phyloP scores from a whole-genome alignment of 2,797 vertebrate genomes.

The Mormyrops boulengeri region DNA sequence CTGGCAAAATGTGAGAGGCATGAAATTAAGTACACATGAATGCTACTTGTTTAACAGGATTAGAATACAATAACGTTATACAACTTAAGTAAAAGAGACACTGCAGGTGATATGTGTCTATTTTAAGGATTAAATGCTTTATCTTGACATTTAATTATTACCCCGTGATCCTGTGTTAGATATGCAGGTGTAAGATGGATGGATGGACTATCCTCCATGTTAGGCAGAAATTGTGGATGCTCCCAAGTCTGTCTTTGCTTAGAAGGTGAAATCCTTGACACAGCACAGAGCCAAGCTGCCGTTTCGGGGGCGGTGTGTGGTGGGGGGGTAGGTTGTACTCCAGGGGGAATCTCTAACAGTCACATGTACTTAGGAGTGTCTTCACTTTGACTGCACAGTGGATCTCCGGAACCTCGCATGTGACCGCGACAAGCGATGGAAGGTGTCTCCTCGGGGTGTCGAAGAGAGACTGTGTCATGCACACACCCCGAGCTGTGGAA shows the following conservation, averaged over 20 bases:
- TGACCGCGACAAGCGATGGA: background rate
- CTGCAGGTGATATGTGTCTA: background rate
- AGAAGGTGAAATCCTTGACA: background rate
- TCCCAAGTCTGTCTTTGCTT: background rate
- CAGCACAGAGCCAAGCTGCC: background rate
- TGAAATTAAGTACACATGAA: background rate
- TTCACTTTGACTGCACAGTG: background rate
- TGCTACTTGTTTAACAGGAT: background rate
- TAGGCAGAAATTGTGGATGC: background rate
- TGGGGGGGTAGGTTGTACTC: background rate
- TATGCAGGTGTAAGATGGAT: background rate
- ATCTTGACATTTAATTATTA: background rate
- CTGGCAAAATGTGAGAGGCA: background rate
- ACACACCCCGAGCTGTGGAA: too few relatives aligned
- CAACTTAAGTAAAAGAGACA: background rate
- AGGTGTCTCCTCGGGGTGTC: background rate
- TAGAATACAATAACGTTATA: background rate
- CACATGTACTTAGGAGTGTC: background rate
- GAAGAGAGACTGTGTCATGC: background rate
- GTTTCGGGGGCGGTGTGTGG: background rate
- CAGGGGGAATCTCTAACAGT: background rate
- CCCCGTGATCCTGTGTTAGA: background rate
- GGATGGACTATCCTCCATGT: background rate
- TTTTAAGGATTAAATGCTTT: background rate
- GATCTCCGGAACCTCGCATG: background rate